Conservation (phyloP, 2,888 invertebrate species). For the Xylota segnis region DNA sequence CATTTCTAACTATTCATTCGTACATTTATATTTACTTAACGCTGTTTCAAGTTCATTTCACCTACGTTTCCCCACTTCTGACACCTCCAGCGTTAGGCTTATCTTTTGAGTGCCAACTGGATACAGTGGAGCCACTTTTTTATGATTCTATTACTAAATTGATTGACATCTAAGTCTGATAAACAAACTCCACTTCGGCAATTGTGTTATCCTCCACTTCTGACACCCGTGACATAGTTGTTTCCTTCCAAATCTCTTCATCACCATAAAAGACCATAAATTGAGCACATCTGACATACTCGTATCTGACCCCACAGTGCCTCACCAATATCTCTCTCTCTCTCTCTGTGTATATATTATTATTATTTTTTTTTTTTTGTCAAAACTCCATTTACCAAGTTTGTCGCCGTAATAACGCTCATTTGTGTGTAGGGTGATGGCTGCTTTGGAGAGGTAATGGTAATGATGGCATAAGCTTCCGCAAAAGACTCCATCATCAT, state of each 20-base stretch:
- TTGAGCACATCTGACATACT: no score
- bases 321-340: no score
- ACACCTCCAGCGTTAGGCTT: background rate
- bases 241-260: background rate
- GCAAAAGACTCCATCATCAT: slow-evolving; percentile 62
- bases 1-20: no score
- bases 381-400: slow-evolving; percentile 67
- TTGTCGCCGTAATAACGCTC: slow-evolving; percentile 62
- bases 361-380: slow-evolving; percentile 23
- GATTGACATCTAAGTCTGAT: no score
- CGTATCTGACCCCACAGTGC: slow-evolving; percentile 16
- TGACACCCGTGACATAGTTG: no score
- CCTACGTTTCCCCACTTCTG: background rate
- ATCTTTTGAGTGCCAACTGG: background rate
- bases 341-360: slow-evolving; percentile 1
- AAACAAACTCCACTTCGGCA: no score
- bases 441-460: slow-evolving; percentile 25
- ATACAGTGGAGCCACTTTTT: background rate
- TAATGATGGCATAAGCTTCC: slow-evolving; percentile 73
- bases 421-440: slow-evolving; percentile 60
- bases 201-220: no score
- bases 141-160: background rate
- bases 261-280: background rate
- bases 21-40: no score
- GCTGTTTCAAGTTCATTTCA: no score